Evolutionary conservation across 53 echinoderm and acorn worm genomes (phyloP), one percentile per base, ranked within the genome.

Genomic region (Crossaster papposus): DNA sequence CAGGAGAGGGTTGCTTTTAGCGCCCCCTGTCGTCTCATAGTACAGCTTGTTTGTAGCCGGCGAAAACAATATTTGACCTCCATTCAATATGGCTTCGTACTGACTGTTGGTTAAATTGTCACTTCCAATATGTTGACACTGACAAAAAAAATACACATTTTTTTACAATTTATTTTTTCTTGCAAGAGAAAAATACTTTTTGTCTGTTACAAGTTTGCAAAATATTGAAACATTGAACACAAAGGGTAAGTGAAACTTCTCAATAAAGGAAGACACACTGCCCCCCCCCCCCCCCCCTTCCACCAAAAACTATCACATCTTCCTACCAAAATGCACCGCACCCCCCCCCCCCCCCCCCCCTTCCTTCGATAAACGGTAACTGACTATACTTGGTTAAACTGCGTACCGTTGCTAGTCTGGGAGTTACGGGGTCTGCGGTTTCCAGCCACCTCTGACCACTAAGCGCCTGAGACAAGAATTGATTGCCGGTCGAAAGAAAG

Each of bases 401-500:
- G 44, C 44, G 44, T 32, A 80, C 80, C 55, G 30, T 30, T 80
- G 30, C 30, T 20, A 11, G 80, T 55, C 80, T 80, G 29, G 80
- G 58, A 50, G 80, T 55, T 31, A 80, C 55, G 14, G 80, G 80
- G 58, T 80, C 80, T 8, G 58, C 2, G 24, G 22, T 11, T 18
- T 31, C 35, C 23, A 2, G 22, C 76, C 76, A 87, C 11, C 83
- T 70, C 23, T 77, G 29, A 3, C 68, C 51, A 35, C 77, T 35
- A 58, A 9, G 23, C 23, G 15, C 7, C 23, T 64, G 14, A 2
- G 15, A 64, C n/a, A 29, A 51, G 23, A 81, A 82, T 26, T 78
- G n/a, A 78, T 50, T 93, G 82, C 9, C 44, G 1, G 62, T 90
- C 87, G 28, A 64, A 35, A 64, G 80, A 64, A 94, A 94, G 23